These are phyloP conservation scores for Lepidurus packardi DNA, from an alignment of 1,140 invertebrate species.

Conservation along the genomic window DNA sequence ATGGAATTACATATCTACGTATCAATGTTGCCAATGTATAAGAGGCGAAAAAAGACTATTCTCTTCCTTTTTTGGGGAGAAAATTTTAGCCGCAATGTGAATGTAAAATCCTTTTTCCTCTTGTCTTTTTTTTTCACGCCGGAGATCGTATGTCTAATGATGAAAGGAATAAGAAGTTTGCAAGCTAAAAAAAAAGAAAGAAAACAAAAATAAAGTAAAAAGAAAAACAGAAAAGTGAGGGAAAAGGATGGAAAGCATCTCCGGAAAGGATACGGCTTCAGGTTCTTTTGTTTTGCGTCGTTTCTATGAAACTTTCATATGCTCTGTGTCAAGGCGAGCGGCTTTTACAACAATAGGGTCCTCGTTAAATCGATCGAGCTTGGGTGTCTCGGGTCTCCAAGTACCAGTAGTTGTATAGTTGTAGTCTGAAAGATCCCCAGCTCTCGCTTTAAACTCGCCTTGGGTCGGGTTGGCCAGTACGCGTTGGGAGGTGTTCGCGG, in stretches of 20 bases:
- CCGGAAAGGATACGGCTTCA: background rate
- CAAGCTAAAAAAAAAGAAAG: no score
- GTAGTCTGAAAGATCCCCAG: no score
- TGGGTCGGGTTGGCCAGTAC: no score
- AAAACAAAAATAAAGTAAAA: no score
- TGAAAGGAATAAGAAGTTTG: no score
- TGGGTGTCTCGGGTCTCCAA: background rate
- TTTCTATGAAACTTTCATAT: background rate
- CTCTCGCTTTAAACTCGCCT: background rate
- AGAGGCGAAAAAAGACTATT: background rate
- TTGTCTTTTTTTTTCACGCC: no score
- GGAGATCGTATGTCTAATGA: no score
- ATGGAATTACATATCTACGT: background rate
- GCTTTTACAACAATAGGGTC: conserved; percentile 19
- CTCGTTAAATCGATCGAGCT: conserved; percentile 18
- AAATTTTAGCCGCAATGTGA: background rate
- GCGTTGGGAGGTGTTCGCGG: background rate
- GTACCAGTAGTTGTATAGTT: no score
- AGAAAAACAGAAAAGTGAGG: no score
- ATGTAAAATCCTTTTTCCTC: no score
- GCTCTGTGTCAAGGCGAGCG: conserved; percentile 11
- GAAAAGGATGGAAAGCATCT: background rate
- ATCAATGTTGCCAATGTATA: background rate
- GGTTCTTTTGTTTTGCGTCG: background rate
- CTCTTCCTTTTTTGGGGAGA: background rate